phyloP scores from a whole-genome alignment of 2,797 vertebrate genomes.

The Falco concolor region DNA sequence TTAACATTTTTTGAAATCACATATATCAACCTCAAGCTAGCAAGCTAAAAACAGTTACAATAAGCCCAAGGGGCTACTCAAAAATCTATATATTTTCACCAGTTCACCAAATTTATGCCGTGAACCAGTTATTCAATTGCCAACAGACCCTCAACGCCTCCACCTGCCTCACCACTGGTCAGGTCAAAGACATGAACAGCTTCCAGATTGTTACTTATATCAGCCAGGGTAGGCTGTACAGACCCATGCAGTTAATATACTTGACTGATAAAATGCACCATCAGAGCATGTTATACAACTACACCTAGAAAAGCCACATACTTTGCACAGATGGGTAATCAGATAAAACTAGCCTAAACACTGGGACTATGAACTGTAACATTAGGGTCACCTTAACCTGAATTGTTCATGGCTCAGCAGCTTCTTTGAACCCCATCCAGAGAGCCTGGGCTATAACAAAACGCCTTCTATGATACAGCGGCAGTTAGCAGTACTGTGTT shows the following conservation, averaged over 20 bases:
- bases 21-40: background rate
- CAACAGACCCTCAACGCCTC: background rate
- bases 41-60: background rate
- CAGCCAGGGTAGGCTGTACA: background rate
- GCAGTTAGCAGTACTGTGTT: background rate
- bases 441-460: background rate
- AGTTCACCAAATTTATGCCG: background rate
- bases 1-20: background rate
- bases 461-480: background rate
- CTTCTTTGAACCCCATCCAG: background rate
- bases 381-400: background rate
- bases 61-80: background rate
- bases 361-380: background rate
- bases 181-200: background rate
- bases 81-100: background rate
- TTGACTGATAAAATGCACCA: background rate
- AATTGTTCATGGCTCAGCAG: background rate
- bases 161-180: background rate
- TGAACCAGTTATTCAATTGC: background rate
- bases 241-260: background rate
- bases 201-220: background rate
- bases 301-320: background rate
- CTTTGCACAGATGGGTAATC: accelerated
- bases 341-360: background rate
- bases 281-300: background rate